Evolutionary conservation across 2,888 invertebrate species (phyloP), one percentile per base, ranked within the genome.

Genomic region (Melanostoma scalare): DNA sequence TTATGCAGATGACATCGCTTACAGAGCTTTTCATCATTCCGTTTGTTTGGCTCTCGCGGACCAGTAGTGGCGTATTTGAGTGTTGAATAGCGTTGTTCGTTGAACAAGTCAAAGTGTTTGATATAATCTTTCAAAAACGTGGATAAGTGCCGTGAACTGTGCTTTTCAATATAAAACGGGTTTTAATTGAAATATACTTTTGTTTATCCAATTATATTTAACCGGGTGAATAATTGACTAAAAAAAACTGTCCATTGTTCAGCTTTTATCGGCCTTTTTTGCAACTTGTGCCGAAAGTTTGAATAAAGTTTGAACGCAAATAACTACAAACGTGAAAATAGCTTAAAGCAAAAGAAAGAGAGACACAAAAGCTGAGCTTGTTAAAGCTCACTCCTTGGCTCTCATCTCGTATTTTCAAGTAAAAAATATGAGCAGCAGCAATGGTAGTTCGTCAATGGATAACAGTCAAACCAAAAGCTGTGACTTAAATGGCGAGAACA

Each of bases 311-410:
- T 8, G 35, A 50, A 46, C 55, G 42, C 52, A 44, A 52, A 40
- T 52, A 6, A 30, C 35, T 5, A 35, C 33, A 44, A 61, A 40
- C 8, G 5, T 48, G 35, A 33, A 38, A 50, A 35, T 44, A 71
- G 76, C 76, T 76, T 76, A 42, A 36, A 56, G 20, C 20, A 20
- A 56, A 72, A n/a, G 4, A 10, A 44, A 8, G 40, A 20, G 60
- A 58, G 52, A 71, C 20, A 52, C 9, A 50, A 84, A 84, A 79
- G 84, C 84, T 84, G 69, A 69, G 84, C 84, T 84, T 84, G 50
- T 42, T 75, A 67, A 76, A 74, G 69, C 72, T 78, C 6, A 44
- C 10, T 3, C 40, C 30, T 48, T 35, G 30, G 3, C 31, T 61
- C 20, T 36, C 10, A 0, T 58, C 8, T 31, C 40, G 35, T n/a